A percentile compares a stretch with the other conserved stretches of the same genome.
These are phyloP conservation scores for Setophaga petechia DNA, from an alignment of 2,113 vertebrate genomes.

Conservation along the genomic window DNA sequence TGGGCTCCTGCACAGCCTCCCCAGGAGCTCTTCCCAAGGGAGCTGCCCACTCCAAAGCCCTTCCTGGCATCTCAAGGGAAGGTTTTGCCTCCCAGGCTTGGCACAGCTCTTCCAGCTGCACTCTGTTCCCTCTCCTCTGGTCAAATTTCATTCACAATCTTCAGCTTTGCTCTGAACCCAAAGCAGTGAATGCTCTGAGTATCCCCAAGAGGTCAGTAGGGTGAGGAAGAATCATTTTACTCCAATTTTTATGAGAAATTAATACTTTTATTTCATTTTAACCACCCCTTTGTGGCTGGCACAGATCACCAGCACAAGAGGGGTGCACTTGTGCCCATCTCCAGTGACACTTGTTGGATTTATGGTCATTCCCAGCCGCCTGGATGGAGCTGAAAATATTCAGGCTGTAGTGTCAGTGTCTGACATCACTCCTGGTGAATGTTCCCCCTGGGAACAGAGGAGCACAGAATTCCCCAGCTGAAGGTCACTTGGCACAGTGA, in stretches of 20 bases:
- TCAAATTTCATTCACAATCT: neutral
- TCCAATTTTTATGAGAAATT: neutral
- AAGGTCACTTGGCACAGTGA: neutral
- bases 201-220: too few species aligned
- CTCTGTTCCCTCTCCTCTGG: neutral
- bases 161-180: neutral
- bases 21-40: neutral
- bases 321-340: neutral
- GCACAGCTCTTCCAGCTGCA: neutral
- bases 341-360: neutral
- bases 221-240: neutral
- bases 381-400: constrained; percentile 3
- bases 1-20: neutral
- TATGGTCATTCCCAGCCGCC: neutral
- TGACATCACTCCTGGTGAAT: constrained; percentile 46
- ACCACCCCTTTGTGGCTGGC: neutral
- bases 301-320: neutral
- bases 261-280: neutral
- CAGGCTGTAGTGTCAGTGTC: neutral
- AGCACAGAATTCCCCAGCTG: neutral
- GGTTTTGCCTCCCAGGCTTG: neutral
- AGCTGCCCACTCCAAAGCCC: neutral
- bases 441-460: neutral
- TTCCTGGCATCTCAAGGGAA: neutral
- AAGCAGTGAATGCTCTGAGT: neutral